phyloP scores from a whole-genome alignment of 64 coral and sea anemone species.

The Pocillopora verrucosa region DNA sequence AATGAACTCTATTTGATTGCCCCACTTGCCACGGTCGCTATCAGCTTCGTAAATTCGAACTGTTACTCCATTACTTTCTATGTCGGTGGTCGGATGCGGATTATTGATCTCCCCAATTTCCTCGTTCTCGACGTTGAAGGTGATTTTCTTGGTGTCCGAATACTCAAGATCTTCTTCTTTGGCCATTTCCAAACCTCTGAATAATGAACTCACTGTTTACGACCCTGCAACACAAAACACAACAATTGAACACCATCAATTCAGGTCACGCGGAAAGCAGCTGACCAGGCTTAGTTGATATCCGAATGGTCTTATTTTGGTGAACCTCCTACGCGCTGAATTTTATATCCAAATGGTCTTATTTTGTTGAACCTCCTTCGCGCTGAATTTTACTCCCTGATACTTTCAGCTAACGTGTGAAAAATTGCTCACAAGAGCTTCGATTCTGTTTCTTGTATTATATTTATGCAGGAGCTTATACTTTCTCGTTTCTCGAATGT shows the following conservation, averaged over 20 bases:
- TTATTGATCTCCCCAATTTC: slow-evolving; percentile 26
- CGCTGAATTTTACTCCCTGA: background rate
- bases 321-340: too few species aligned
- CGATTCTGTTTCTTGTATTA: too few species aligned
- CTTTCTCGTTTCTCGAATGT: too few species aligned
- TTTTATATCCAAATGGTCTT: too few species aligned
- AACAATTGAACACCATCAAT: too few species aligned
- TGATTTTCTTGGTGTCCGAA: slow-evolving; percentile 36
- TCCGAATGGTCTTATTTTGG: too few species aligned
- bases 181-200: background rate
- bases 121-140: slow-evolving; percentile 21
- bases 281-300: background rate
- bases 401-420: background rate
- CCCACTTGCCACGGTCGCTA: slow-evolving; percentile 75
- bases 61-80: slow-evolving; percentile 41
- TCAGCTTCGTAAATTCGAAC: slow-evolving; percentile 34
- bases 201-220: slow-evolving; percentile 12
- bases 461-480: too few species aligned
- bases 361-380: background rate
- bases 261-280: slow-evolving; percentile 7
- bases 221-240: slow-evolving; percentile 22
- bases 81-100: slow-evolving; percentile 36
- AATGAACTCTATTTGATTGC: slow-evolving; percentile 82
- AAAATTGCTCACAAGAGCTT: background rate
- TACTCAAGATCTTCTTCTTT: slow-evolving; percentile 45